Evolutionary conservation across 2,113 vertebrate genomes (phyloP).

Genomic region (Oreotrochilus melanogaster): DNA sequence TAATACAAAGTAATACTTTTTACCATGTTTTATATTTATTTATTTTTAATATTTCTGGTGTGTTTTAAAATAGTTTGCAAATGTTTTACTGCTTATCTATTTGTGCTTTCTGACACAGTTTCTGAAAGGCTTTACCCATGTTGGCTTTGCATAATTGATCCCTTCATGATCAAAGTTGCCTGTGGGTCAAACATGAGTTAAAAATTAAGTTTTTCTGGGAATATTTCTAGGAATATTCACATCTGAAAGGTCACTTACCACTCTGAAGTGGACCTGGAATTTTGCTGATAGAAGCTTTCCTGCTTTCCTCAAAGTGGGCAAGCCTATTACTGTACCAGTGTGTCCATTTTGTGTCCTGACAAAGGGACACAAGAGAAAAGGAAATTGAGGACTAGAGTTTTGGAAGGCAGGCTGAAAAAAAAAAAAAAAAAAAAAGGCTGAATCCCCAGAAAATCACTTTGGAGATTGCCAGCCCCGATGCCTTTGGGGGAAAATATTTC

Average conservation of each 20-base stretch:
- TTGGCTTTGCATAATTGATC: background rate
- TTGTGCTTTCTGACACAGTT: background rate
- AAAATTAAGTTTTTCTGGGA: background rate
- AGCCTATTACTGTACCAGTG: background rate
- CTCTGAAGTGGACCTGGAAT: background rate
- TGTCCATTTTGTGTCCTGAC: fast-evolving
- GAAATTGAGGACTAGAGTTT: background rate
- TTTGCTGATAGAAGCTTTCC: background rate
- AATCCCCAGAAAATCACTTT: background rate
- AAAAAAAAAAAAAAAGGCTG: background rate
- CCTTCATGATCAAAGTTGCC: background rate
- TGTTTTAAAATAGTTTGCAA: background rate
- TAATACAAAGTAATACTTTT: background rate
- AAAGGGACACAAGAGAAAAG: background rate
- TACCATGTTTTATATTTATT: background rate
- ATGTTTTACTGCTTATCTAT: background rate
- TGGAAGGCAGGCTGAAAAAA: background rate
- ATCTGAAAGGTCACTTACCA: background rate
- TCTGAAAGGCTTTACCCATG: background rate
- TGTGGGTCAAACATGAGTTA: background rate
- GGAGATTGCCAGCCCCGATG: background rate
- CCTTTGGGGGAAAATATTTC: background rate
- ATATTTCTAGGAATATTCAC: background rate
- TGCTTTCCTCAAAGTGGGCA: background rate
- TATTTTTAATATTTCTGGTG: background rate